A percentile compares a stretch with the other conserved stretches of the same genome.
Evolutionary conservation across 2,888 invertebrate species (phyloP).

Genomic region (Drosophila kanekoi): DNA sequence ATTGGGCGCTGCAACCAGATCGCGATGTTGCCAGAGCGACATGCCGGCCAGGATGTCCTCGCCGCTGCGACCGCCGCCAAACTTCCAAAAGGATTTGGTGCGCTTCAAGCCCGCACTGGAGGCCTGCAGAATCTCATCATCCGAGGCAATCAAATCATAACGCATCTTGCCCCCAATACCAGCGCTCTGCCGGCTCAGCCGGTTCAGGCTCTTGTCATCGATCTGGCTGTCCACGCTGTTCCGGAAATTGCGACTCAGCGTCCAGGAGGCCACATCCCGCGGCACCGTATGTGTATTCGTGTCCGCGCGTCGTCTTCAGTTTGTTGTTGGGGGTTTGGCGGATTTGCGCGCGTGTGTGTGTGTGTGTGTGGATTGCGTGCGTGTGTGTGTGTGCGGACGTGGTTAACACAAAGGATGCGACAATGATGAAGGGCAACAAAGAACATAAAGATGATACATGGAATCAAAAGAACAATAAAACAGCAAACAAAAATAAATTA

Average conservation of each 20-base stretch:
- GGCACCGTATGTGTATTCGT: constrained; percentile 81
- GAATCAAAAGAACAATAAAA: constrained; percentile 65
- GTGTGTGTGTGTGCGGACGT: constrained; percentile 27
- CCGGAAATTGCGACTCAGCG: constrained; percentile 83
- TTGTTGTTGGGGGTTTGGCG: constrained; percentile 29
- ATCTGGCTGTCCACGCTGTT: constrained; percentile 83
- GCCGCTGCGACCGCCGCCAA: constrained; percentile 88
- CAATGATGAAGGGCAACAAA: constrained; percentile 63
- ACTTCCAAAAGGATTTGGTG: constrained; percentile 94
- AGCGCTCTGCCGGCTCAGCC: constrained; percentile 66
- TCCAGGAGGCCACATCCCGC: constrained; percentile 83
- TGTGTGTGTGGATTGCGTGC: constrained; percentile 10
- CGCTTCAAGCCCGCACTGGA: constrained; percentile 89
- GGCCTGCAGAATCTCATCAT: constrained; percentile 85
- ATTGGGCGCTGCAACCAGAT: constrained; percentile 88
- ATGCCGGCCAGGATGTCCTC: constrained; percentile 94
- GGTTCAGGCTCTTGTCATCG: constrained; percentile 79
- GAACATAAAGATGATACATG: constrained; percentile 66
- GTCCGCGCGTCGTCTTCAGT: constrained; percentile 77
- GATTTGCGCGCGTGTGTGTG: background rate
- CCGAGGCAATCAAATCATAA: constrained; percentile 82
- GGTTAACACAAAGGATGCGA: constrained; percentile 65
- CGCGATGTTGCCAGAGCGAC: constrained; percentile 94
- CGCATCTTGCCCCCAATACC: constrained; percentile 75
- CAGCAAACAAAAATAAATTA: constrained; percentile 71